phyloP scores from a whole-genome alignment of 1,140 invertebrate genomes.

The Hyles vespertilio region DNA sequence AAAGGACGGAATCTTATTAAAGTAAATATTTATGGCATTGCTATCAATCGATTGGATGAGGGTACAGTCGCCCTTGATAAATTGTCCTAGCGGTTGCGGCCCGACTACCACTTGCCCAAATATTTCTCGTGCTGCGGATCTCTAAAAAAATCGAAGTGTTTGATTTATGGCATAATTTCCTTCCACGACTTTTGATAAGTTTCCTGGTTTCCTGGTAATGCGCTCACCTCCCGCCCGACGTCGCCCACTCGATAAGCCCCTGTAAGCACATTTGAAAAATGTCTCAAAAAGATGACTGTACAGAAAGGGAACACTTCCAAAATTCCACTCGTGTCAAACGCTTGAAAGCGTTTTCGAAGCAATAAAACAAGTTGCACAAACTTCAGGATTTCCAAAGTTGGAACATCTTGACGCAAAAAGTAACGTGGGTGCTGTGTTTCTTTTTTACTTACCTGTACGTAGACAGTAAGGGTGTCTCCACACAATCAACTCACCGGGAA shows the following conservation, averaged over 20 bases:
- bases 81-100: conserved; percentile 56
- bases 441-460: conserved; percentile 68
- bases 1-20: conserved; percentile 74
- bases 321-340: conserved; percentile 29
- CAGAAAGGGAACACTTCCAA: conserved; percentile 14
- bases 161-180: conserved; percentile 59
- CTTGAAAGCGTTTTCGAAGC: conserved; percentile 27
- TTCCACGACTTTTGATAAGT: conserved; percentile 48
- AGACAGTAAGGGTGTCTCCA: conserved; percentile 71
- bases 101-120: conserved; percentile 48
- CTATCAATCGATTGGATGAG: conserved; percentile 70
- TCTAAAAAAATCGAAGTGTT: conserved; percentile 48
- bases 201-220: conserved; percentile 20
- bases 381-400: conserved; percentile 65
- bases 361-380: conserved; percentile 37
- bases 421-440: conserved; percentile 59
- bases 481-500: conserved; percentile 67
- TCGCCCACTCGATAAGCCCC: background rate
- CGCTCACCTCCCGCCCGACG: conserved; percentile 4
- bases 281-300: background rate
- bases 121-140: conserved; percentile 53
- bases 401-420: conserved; percentile 56
- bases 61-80: conserved; percentile 62
- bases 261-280: background rate
- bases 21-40: conserved; percentile 75